A percentile compares a stretch with the other conserved stretches of the same genome.
Conservation (phyloP, 2,888 invertebrate genomes). For the Desoria tigrina region DNA sequence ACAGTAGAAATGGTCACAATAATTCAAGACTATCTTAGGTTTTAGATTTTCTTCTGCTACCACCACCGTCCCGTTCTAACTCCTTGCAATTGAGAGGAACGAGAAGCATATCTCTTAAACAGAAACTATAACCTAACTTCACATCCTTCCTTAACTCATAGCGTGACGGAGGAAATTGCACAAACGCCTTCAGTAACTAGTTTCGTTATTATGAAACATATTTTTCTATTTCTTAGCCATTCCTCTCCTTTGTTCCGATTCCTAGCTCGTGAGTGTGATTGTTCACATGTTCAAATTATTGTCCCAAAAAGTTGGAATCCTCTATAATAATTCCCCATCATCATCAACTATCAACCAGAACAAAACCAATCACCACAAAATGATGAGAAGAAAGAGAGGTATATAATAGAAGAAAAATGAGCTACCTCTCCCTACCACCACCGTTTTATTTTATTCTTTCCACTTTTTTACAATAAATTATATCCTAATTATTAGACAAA, state of each 20-base stretch:
- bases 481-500: too few species aligned
- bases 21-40: too few species aligned
- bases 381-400: background rate
- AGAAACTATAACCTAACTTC: too few species aligned
- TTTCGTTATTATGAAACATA: conserved; percentile 35
- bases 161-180: conserved; percentile 41
- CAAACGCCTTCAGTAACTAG: conserved; percentile 36
- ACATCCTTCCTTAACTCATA: conserved; percentile 24
- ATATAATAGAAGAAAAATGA: too few species aligned
- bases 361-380: background rate
- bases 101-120: too few species aligned
- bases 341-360: background rate
- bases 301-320: background rate
- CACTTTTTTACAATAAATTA: too few species aligned
- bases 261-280: conserved; percentile 24
- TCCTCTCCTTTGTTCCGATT: conserved; percentile 29
- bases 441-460: too few species aligned
- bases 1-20: too few species aligned
- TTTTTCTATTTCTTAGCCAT: conserved; percentile 11
- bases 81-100: too few species aligned
- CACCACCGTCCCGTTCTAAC: too few species aligned
- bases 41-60: too few species aligned
- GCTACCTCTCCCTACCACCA: too few species aligned
- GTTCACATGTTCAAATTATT: conserved; percentile 34
- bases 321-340: conserved; percentile 6